Evolutionary conservation across 1,140 invertebrate genomes (phyloP).

Genomic region (Cherax destructor): DNA sequence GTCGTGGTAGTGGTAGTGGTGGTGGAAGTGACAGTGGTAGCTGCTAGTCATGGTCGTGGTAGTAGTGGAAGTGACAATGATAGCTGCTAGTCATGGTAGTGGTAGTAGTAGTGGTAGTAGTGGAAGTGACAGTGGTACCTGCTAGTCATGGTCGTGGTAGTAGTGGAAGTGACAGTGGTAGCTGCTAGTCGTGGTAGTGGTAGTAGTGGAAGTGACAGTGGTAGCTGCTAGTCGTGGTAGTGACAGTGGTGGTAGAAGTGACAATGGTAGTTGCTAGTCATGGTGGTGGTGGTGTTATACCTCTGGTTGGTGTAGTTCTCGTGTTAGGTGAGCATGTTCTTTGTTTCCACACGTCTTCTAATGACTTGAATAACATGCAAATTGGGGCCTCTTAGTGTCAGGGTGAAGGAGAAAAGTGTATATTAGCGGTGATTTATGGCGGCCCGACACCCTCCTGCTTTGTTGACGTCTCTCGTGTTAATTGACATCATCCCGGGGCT

Average conservation of each 20-base stretch:
- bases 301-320: not conserved
- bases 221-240: not conserved
- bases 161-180: not conserved
- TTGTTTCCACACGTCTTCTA: slow-evolving; percentile 16
- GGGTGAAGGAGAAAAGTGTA: not conserved
- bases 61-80: not conserved
- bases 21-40: not conserved
- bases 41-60: not conserved
- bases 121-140: not conserved
- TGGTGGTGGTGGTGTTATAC: slow-evolving; percentile 1
- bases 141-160: not conserved
- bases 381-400: slow-evolving; percentile 45
- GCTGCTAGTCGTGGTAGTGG: not conserved
- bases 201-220: not conserved
- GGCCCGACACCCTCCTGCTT: not conserved
- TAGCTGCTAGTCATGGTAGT: not conserved
- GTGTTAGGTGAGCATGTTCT: slow-evolving; percentile 13
- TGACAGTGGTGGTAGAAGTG: not conserved
- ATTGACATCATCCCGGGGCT: not conserved
- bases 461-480: not conserved
- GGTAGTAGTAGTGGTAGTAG: not conserved
- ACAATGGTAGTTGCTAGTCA: not conserved
- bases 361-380: slow-evolving; percentile 47
- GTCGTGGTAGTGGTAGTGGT: not conserved
- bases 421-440: slow-evolving; percentile 48